Percentiles rank a stretch among this genome's conserved stretches.
Evolutionary conservation across 2,888 invertebrate species (phyloP).

Genomic region (Tenodera sinensis): DNA sequence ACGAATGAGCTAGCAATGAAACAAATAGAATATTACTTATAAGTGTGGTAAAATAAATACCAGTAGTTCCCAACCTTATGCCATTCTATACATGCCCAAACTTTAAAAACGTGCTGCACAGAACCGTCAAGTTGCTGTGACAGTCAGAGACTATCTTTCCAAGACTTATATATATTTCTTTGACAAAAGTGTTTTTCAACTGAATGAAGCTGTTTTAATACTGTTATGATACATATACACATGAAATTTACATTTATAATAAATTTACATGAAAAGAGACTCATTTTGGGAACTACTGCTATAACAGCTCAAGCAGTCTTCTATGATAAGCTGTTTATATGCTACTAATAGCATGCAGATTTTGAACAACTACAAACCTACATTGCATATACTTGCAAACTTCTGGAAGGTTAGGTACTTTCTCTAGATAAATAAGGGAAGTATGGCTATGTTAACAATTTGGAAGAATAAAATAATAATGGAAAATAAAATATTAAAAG

Average conservation of each 20-base stretch:
- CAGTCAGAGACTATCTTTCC: not conserved
- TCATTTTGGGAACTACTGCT: not conserved
- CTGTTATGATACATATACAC: not conserved
- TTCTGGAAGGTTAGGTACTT: too few species aligned
- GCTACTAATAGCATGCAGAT: not conserved
- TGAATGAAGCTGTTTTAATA: not conserved
- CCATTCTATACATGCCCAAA: not conserved
- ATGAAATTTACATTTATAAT: not conserved
- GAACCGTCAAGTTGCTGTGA: not conserved
- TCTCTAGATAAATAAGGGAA: too few species aligned
- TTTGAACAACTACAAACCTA: not conserved
- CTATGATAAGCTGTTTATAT: not conserved
- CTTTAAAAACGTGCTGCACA: not conserved
- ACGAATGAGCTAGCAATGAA: slow-evolving; percentile 26
- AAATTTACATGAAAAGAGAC: not conserved
- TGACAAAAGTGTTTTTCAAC: not conserved
- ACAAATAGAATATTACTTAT: slow-evolving; percentile 12
- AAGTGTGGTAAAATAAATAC: not conserved
- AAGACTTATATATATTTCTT: not conserved
- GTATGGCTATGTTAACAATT: too few species aligned
- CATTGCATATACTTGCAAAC: not conserved
- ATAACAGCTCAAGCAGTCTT: not conserved
- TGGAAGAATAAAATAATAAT: too few species aligned
- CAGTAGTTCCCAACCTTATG: not conserved
- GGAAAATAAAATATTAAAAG: too few species aligned